phyloP scores from a whole-genome alignment of 2,888 invertebrate genomes.

The Mythimna pallens region DNA sequence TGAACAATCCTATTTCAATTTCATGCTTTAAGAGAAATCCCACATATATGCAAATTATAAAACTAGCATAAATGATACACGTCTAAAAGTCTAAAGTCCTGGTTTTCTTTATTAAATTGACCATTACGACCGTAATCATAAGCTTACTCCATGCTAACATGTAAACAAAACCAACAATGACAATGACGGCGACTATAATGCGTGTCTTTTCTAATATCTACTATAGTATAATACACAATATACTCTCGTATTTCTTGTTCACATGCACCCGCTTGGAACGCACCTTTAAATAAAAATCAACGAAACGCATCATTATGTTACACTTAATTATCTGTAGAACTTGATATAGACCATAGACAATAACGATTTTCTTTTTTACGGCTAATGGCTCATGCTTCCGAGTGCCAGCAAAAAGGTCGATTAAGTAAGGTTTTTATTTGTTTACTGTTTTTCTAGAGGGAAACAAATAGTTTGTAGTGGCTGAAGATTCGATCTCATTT shows the following conservation, averaged over 20 bases:
- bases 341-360: slow-evolving; percentile 61
- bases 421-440: slow-evolving; percentile 54
- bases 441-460: slow-evolving; percentile 39
- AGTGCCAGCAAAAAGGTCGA: slow-evolving; percentile 49
- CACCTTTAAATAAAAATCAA: slow-evolving; percentile 67
- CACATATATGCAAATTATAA: slow-evolving; percentile 13
- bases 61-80: neutral
- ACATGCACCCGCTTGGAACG: slow-evolving; percentile 70
- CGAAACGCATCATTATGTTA: slow-evolving; percentile 65
- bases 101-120: slow-evolving; percentile 53
- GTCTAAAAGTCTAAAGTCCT: neutral
- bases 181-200: slow-evolving; percentile 31
- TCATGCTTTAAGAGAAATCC: neutral
- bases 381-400: slow-evolving; percentile 50
- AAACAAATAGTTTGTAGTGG: slow-evolving; percentile 32
- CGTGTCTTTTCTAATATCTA: slow-evolving; percentile 55
- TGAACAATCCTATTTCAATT: neutral
- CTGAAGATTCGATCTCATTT: slow-evolving; percentile 37
- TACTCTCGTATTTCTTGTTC: slow-evolving; percentile 64
- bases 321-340: slow-evolving; percentile 65
- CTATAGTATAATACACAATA: slow-evolving; percentile 50
- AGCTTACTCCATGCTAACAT: slow-evolving; percentile 32
- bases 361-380: slow-evolving; percentile 58
- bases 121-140: slow-evolving; percentile 53
- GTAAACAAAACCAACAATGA: slow-evolving; percentile 50